These are phyloP conservation scores for Nemapogon koenigi DNA, from an alignment of 2,888 invertebrate genomes.

Conservation along the genomic window DNA sequence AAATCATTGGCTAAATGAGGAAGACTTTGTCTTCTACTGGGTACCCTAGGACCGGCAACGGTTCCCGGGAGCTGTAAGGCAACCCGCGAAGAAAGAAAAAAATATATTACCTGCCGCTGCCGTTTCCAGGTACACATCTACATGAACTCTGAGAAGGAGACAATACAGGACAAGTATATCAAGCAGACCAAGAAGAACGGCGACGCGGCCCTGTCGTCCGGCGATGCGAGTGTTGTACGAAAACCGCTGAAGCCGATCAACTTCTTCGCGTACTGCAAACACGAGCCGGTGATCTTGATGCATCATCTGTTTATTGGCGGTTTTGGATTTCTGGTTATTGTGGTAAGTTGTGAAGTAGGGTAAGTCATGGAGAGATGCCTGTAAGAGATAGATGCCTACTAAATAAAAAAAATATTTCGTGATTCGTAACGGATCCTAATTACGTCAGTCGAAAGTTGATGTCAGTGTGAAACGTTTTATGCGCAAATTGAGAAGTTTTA, in stretches of 20 bases:
- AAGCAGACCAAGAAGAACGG: slow-evolving; percentile 14
- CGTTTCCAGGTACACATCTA: slow-evolving; percentile 41
- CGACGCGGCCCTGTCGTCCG: slow-evolving; percentile 19
- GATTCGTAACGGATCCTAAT: too few relatives aligned
- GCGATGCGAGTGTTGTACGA: slow-evolving; percentile 17
- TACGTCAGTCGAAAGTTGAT: too few relatives aligned
- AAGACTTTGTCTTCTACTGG: too few relatives aligned
- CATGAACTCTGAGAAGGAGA: slow-evolving; percentile 23
- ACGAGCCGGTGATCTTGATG: slow-evolving; percentile 74
- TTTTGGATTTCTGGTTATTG: slow-evolving; percentile 75
- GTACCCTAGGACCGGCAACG: too few relatives aligned
- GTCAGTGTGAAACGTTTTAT: too few relatives aligned
- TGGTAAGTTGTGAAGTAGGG: slow-evolving; percentile 57
- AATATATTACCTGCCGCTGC: too few relatives aligned
- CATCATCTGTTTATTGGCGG: slow-evolving; percentile 79
- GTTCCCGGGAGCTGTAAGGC: too few relatives aligned
- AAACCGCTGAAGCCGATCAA: slow-evolving; percentile 17
- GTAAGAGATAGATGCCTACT: too few relatives aligned
- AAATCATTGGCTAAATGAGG: too few relatives aligned
- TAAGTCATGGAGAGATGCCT: not conserved
- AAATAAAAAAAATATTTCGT: too few relatives aligned
- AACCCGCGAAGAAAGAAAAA: too few relatives aligned
- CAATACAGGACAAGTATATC: not conserved
- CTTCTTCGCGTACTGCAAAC: slow-evolving; percentile 62
- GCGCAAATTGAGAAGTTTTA: too few relatives aligned